Percentiles rank a stretch among this genome's conserved stretches.
phyloP scores from a whole-genome alignment of 2,797 vertebrate genomes.

The Picus viridis region DNA sequence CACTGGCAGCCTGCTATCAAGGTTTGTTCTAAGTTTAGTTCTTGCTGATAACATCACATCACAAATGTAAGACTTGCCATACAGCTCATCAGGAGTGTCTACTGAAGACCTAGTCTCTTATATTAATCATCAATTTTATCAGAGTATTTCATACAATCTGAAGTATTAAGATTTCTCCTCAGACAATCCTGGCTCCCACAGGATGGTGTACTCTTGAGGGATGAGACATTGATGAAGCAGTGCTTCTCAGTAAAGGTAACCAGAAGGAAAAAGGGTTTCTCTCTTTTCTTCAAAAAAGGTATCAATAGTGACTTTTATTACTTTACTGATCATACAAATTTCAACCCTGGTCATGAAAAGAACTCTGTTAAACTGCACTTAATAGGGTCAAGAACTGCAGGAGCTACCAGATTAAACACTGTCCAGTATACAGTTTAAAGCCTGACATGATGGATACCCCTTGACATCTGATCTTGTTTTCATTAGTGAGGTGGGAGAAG shows the following conservation, averaged over 20 bases:
- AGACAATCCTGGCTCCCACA: neutral
- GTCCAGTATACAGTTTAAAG: neutral
- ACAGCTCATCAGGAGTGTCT: neutral
- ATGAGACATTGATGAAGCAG: neutral
- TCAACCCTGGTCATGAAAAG: neutral
- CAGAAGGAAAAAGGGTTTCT: neutral
- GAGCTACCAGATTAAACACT: neutral
- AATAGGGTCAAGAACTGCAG: neutral
- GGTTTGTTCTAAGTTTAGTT: constrained; percentile 15
- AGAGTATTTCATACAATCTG: neutral
- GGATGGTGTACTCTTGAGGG: neutral
- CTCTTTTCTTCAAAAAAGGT: neutral
- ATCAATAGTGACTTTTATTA: neutral
- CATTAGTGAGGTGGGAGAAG: neutral
- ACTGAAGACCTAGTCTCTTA: neutral
- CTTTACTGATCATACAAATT: neutral
- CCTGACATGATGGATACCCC: neutral
- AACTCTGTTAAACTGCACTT: neutral
- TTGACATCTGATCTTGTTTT: neutral
- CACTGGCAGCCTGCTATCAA: neutral
- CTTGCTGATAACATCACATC: constrained; percentile 18
- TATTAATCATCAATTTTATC: neutral
- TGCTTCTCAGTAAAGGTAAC: neutral
- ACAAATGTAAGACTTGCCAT: neutral
- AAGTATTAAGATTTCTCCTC: neutral